Conservation (phyloP, 2,797 vertebrate species). For the Acrocephalus scirpaceus region DNA sequence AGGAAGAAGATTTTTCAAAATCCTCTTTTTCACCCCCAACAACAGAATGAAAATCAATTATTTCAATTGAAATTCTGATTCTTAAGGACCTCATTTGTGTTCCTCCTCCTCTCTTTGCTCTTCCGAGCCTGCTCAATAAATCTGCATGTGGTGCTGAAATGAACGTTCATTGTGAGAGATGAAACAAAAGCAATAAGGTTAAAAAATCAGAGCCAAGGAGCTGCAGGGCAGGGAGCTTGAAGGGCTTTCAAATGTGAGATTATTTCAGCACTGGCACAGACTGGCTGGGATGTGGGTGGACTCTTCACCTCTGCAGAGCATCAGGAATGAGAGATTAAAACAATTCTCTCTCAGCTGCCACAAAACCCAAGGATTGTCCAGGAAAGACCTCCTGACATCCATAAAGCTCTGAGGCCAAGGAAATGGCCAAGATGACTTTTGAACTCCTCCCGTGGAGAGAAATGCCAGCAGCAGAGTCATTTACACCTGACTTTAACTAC, state of each 20-base stretch:
- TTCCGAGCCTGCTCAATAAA: not conserved
- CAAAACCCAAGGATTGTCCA: not conserved
- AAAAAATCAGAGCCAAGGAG: not conserved
- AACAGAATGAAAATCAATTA: conserved; percentile 12
- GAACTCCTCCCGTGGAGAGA: not conserved
- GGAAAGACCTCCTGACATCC: not conserved
- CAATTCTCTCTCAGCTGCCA: not conserved
- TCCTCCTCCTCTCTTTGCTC: not conserved
- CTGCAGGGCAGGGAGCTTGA: not conserved
- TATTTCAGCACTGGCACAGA: not conserved
- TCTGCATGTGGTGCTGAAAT: not conserved
- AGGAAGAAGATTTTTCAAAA: not conserved
- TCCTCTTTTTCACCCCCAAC: not conserved
- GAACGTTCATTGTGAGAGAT: not conserved
- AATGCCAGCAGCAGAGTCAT: not conserved
- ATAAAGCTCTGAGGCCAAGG: not conserved
- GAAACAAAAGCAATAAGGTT: not conserved
- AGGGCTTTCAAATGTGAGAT: not conserved
- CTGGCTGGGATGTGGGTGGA: not conserved
- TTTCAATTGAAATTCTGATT: not conserved
- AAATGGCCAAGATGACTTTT: not conserved
- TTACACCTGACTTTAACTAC: not conserved
- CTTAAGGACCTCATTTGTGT: not conserved
- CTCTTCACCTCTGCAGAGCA: not conserved
- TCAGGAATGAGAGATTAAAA: not conserved